These are phyloP conservation scores for Hecatera dysodea DNA, from an alignment of 2,888 invertebrate genomes.

Conservation along the genomic window DNA sequence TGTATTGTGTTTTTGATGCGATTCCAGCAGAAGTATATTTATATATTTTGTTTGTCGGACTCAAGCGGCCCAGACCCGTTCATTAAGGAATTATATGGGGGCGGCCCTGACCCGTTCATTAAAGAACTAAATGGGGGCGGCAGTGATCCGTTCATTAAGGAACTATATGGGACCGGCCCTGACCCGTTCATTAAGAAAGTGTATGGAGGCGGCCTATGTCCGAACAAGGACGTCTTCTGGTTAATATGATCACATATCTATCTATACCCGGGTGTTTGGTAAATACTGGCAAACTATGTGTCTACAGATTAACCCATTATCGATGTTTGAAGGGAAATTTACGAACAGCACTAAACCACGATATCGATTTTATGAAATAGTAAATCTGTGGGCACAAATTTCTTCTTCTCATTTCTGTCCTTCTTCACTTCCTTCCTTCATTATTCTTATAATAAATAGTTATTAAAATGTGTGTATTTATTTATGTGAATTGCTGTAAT, in stretches of 20 bases:
- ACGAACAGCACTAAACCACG: neutral
- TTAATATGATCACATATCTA: slow-evolving; percentile 52
- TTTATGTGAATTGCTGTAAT: neutral
- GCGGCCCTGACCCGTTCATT: slow-evolving; percentile 50
- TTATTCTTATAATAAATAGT: neutral
- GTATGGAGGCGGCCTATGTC: slow-evolving; percentile 43
- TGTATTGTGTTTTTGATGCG: slow-evolving; percentile 10
- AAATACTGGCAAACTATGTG: slow-evolving; percentile 44
- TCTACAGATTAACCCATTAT: slow-evolving; percentile 16
- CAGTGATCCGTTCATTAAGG: too few relatives aligned
- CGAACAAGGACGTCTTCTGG: slow-evolving; percentile 42
- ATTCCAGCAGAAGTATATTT: slow-evolving; percentile 40
- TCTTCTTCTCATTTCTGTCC: neutral
- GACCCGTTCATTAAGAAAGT: too few relatives aligned
- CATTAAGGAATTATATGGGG: slow-evolving; percentile 29
- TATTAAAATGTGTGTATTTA: neutral
- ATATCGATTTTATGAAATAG: neutral
- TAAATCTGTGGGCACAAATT: slow-evolving; percentile 14
- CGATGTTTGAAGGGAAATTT: neutral
- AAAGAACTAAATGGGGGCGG: slow-evolving; percentile 16
- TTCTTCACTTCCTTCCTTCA: neutral
- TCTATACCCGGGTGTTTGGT: slow-evolving; percentile 50
- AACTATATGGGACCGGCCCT: too few relatives aligned
- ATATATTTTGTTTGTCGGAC: slow-evolving; percentile 52
- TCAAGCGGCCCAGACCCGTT: slow-evolving; percentile 55